Percentiles rank a stretch among this genome's conserved stretches.
phyloP scores from a whole-genome alignment of 2,797 vertebrate species.

The Pitangus sulphuratus region DNA sequence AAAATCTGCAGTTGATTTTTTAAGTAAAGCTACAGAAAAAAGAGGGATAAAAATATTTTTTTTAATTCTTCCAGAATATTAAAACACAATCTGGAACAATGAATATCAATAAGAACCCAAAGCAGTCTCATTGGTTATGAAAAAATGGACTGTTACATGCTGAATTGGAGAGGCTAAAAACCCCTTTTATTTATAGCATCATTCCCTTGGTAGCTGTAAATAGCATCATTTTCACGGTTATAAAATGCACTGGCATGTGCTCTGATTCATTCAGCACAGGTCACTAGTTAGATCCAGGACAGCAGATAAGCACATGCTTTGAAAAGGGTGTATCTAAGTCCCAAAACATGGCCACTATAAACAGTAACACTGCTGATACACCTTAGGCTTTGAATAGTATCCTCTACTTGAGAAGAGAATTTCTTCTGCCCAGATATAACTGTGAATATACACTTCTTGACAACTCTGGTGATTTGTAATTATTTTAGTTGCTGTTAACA shows the following conservation, averaged over 20 bases:
- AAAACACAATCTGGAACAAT: neutral
- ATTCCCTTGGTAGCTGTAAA: slow-evolving; percentile 5
- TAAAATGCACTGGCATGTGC: neutral
- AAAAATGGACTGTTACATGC: neutral
- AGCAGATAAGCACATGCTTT: neutral
- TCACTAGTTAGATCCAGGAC: neutral
- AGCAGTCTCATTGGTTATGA: neutral
- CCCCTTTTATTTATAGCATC: neutral
- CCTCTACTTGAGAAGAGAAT: neutral
- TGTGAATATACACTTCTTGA: neutral
- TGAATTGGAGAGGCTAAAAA: neutral
- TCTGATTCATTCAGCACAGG: neutral
- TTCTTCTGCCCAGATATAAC: neutral
- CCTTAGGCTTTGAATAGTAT: neutral
- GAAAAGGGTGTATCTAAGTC: neutral
- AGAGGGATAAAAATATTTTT: slow-evolving; percentile 21
- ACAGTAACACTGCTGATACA: neutral
- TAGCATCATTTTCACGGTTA: neutral
- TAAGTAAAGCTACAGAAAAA: slow-evolving; percentile 16
- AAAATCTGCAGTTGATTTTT: slow-evolving; percentile 33
- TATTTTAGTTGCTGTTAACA: neutral
- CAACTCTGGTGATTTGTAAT: neutral
- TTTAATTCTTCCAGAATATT: slow-evolving; percentile 4
- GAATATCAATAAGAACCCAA: neutral
- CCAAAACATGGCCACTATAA: neutral